Conservation (phyloP, 2,113 vertebrate genomes). For the Nycticebus coucang region DNA sequence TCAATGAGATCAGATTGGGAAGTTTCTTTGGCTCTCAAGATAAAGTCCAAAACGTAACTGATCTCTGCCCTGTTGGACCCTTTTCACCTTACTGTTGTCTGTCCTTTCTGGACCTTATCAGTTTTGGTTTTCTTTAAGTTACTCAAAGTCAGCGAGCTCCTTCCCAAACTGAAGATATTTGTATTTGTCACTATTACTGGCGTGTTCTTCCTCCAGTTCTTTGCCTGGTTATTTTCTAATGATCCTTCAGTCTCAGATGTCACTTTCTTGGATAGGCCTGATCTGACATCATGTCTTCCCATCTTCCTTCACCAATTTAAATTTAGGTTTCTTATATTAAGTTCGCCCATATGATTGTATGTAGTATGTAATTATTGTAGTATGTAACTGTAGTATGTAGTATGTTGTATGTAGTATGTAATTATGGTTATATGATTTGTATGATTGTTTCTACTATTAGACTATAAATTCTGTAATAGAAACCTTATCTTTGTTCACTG, state of each 20-base stretch:
- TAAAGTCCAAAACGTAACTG: background rate
- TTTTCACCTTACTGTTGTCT: background rate
- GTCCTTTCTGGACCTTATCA: background rate
- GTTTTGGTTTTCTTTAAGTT: background rate
- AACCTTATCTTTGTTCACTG: conserved; percentile 43
- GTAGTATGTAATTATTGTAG: background rate
- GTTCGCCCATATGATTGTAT: background rate
- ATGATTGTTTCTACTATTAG: background rate
- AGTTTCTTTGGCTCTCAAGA: conserved; percentile 24
- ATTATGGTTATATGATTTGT: background rate
- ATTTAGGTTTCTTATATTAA: background rate
- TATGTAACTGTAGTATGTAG: background rate
- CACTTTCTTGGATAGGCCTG: background rate
- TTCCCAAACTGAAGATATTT: background rate
- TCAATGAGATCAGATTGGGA: background rate
- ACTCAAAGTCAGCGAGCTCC: background rate
- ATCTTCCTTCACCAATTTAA: conserved; percentile 1
- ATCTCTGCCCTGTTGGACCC: background rate
- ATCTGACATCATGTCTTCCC: background rate
- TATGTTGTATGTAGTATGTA: background rate
- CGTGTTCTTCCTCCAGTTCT: background rate
- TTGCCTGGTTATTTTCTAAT: background rate
- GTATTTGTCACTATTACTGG: background rate
- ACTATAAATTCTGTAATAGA: conserved; percentile 3
- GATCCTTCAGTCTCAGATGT: background rate